Percentiles rank a stretch among this genome's conserved stretches.
Evolutionary conservation across 2,113 vertebrate species (phyloP).

Genomic region (Halcyon senegalensis): DNA sequence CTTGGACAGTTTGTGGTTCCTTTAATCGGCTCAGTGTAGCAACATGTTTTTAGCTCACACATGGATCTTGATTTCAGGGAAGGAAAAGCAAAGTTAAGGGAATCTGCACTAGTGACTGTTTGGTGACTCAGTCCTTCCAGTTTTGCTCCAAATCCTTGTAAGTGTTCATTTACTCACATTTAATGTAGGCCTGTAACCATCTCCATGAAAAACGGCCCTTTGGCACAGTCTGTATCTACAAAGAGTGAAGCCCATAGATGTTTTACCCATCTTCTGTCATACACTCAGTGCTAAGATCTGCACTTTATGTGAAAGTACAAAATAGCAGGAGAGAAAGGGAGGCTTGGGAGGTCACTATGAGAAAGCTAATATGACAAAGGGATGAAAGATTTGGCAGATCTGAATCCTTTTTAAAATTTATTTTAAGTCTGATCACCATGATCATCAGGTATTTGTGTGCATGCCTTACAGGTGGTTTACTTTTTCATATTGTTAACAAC

Average conservation of each 20-base stretch:
- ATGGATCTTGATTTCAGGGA: neutral
- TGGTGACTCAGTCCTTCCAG: neutral
- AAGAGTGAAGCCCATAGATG: neutral
- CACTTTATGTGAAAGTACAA: neutral
- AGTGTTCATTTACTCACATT: neutral
- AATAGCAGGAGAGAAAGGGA: neutral
- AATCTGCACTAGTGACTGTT: neutral
- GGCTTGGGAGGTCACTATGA: neutral
- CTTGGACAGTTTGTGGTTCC: neutral
- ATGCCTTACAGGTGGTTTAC: neutral
- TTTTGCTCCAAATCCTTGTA: neutral
- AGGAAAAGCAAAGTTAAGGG: neutral
- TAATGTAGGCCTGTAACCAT: neutral
- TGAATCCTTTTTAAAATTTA: neutral
- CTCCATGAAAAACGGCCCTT: neutral
- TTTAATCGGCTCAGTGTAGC: neutral
- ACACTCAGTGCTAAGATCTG: neutral
- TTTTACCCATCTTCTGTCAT: neutral
- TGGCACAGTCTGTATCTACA: neutral
- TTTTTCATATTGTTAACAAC: neutral
- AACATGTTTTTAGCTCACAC: neutral
- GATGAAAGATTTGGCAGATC: neutral
- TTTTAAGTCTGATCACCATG: neutral
- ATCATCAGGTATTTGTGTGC: neutral
- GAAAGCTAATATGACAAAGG: neutral